These are phyloP conservation scores for Ellobium chinense DNA, from an alignment of 2,888 invertebrate genomes.

Conservation along the genomic window DNA sequence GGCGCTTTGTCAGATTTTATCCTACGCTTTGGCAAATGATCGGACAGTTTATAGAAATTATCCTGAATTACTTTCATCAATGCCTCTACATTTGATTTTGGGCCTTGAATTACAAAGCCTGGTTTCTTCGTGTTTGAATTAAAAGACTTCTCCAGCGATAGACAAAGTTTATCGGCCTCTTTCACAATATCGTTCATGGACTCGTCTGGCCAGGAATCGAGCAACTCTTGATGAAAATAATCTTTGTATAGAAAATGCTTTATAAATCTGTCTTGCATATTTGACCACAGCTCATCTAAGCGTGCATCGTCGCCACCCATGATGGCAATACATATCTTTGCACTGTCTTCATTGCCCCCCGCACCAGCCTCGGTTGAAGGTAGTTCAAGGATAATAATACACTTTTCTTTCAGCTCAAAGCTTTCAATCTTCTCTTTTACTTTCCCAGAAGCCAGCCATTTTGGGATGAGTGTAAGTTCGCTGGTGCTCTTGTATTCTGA, in stretches of 20 bases:
- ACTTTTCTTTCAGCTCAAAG: conserved; percentile 6
- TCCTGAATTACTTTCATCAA: not conserved
- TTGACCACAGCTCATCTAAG: conserved; percentile 3
- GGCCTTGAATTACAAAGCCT: conserved; percentile 37
- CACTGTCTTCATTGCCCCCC: not conserved
- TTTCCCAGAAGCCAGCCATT: conserved; percentile 1
- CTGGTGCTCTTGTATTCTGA: not conserved
- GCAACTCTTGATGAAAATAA: conserved; percentile 20
- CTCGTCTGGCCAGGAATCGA: not conserved
- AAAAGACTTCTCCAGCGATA: not conserved
- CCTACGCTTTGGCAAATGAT: conserved; percentile 17
- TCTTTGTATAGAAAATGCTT: conserved; percentile 3
- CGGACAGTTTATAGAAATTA: not conserved
- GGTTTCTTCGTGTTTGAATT: not conserved
- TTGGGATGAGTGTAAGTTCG: conserved; percentile 6
- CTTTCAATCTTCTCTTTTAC: not conserved
- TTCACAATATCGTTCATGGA: not conserved
- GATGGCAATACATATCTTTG: conserved; percentile 11
- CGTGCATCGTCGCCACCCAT: not conserved
- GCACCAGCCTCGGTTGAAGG: not conserved
- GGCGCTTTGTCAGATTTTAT: conserved; percentile 16
- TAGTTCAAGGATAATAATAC: not conserved
- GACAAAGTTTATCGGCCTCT: conserved; percentile 11
- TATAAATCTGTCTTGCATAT: not conserved
- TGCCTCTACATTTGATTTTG: conserved; percentile 25